These are phyloP conservation scores for Chelonus insularis DNA, from an alignment of 1,140 invertebrate genomes.

Conservation along the genomic window DNA sequence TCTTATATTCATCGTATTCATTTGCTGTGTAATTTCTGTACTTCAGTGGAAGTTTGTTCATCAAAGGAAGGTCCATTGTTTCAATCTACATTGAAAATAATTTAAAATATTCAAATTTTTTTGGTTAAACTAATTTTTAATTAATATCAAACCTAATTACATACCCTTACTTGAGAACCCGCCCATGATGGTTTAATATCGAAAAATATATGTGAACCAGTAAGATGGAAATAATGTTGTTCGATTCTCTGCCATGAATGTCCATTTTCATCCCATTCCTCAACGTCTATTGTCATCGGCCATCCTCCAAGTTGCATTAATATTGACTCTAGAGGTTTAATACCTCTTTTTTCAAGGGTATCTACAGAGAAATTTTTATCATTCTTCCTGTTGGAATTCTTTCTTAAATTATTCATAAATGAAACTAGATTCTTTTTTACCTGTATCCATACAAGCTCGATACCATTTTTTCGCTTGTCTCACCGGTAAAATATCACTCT, in stretches of 20 bases:
- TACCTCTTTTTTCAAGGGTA: conserved; percentile 18
- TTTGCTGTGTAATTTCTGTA: conserved; percentile 26
- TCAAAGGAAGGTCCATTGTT: neutral
- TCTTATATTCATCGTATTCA: neutral
- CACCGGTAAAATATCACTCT: conserved; percentile 27
- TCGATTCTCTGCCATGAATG: conserved; percentile 40
- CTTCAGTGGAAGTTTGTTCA: neutral
- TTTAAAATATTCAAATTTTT: too few relatives aligned
- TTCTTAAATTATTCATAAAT: neutral
- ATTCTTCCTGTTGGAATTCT: neutral
- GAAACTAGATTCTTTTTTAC: conserved; percentile 15
- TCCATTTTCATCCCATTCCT: conserved; percentile 33
- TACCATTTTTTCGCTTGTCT: conserved; percentile 38
- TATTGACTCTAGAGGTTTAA: conserved; percentile 31
- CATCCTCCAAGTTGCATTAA: conserved; percentile 38
- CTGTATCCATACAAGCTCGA: conserved; percentile 31
- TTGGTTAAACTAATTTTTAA: too few relatives aligned
- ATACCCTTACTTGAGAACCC: too few relatives aligned
- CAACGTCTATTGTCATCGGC: conserved; percentile 37
- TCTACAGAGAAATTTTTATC: conserved; percentile 25
- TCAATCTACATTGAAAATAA: too few relatives aligned
- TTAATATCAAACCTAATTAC: too few relatives aligned
- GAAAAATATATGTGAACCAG: conserved; percentile 26
- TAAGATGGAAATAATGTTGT: conserved; percentile 33
- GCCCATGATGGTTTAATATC: too few relatives aligned